Conservation (phyloP, 2,888 invertebrate genomes). For the Lordiphosa andalusiaca region DNA sequence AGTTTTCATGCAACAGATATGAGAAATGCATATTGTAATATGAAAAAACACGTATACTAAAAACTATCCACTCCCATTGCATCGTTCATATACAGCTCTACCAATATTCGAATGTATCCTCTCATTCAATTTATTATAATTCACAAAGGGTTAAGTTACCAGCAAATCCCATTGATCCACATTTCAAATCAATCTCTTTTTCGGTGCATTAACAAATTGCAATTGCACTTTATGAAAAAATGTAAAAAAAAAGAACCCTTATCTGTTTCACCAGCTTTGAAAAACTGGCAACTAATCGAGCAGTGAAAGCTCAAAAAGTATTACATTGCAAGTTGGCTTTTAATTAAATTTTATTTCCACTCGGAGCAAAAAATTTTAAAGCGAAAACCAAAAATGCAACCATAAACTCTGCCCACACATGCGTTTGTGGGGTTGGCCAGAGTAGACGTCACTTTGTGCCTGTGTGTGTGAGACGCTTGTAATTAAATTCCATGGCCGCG, state of each 20-base stretch:
- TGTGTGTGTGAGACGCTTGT: conserved; percentile 39
- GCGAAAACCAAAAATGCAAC: conserved; percentile 23
- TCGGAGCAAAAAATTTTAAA: conserved; percentile 7
- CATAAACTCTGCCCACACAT: conserved; percentile 33
- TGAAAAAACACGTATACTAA: too few species aligned
- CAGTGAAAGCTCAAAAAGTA: conserved; percentile 24
- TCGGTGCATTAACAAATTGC: neutral
- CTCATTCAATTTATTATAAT: too few species aligned
- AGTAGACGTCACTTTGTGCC: conserved; percentile 1
- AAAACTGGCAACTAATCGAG: conserved; percentile 44
- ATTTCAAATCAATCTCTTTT: conserved; percentile 12
- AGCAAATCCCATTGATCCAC: neutral
- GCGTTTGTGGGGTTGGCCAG: conserved; percentile 21
- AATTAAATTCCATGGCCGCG: conserved; percentile 71
- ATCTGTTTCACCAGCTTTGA: conserved; percentile 11
- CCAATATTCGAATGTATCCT: too few species aligned
- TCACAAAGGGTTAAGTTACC: too few species aligned
- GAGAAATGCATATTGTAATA: too few species aligned
- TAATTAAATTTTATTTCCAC: conserved; percentile 45
- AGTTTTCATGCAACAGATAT: too few species aligned
- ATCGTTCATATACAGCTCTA: too few species aligned
- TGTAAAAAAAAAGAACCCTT: too few species aligned
- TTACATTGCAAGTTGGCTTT: conserved; percentile 44
- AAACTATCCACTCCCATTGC: too few species aligned
- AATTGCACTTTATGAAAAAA: too few species aligned